Percentiles rank a stretch among this genome's conserved stretches.
phyloP scores from a whole-genome alignment of 1,140 invertebrate genomes.

The Hypsibius dujardini region DNA sequence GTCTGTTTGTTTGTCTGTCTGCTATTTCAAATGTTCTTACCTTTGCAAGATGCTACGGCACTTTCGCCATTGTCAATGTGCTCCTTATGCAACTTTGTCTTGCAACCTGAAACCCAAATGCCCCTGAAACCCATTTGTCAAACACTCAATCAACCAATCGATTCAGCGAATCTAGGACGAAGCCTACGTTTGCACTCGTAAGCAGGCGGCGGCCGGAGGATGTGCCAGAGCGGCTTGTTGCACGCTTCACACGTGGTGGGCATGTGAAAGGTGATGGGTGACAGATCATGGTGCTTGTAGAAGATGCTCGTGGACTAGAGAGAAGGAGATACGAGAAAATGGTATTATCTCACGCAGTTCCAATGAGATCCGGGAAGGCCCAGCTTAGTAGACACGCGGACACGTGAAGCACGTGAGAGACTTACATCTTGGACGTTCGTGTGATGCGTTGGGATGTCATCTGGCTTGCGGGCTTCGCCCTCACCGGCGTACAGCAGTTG shows the following conservation, averaged over 20 bases:
- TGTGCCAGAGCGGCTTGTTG: constrained; percentile 85
- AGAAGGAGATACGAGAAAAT: too few relatives aligned
- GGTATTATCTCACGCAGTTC: too few relatives aligned
- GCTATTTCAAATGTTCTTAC: too few relatives aligned
- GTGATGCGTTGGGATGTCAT: constrained; percentile 41
- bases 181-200: constrained; percentile 78
- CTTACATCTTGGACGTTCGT: constrained; percentile 27
- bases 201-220: constrained; percentile 85
- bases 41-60: constrained; percentile 48
- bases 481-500: constrained; percentile 75
- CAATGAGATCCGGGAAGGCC: too few relatives aligned
- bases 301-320: constrained; percentile 26
- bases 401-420: too few relatives aligned
- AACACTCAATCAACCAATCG: constrained; percentile 8
- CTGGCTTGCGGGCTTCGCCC: constrained; percentile 67
- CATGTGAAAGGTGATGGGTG: constrained; percentile 90
- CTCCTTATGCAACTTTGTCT: constrained; percentile 86
- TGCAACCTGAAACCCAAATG: constrained; percentile 54
- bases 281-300: constrained; percentile 85
- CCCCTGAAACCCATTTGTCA: constrained; percentile 18
- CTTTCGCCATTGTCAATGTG: constrained; percentile 46
- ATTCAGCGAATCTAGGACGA: too few relatives aligned
- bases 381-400: too few relatives aligned
- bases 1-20: too few relatives aligned
- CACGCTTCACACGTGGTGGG: constrained; percentile 93